Evolutionary conservation across 1,140 invertebrate genomes (phyloP), one percentile per base, ranked within the genome.

Genomic region (Musca domestica): DNA sequence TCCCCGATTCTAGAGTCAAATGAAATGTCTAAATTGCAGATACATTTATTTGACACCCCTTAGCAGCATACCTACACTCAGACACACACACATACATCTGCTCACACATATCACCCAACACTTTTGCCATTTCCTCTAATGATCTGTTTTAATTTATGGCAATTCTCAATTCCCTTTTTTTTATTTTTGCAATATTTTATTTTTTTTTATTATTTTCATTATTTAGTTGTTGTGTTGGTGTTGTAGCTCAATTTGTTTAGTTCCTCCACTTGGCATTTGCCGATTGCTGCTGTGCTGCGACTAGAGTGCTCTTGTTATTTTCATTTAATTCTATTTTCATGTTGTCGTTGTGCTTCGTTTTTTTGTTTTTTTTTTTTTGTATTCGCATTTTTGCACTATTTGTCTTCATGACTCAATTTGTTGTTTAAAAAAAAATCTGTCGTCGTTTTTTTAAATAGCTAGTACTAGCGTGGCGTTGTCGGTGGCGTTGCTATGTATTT

Each of bases 111-210:
- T n/a, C n/a, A n/a, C n/a, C n/a, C n/a, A 30, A 30, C 27, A 30
- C 27, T 30, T 30, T 30, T 30, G 27, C 27, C 22, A 54, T 23
- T 58, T 15, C 27, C 12, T 27, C 54, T 30, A 58, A 58, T 58
- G 54, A 58, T 58, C 25, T 58, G 30, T 58, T 58, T 58, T 58
- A 58, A 58, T 58, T 58, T 58, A 58, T 58, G 25, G 23, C n/a
- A 30, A 58, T 58, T 58, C 25, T 58, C 25, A 30, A 30, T 30
- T 30, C 27, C 27, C 27, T 30, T 30, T 30, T n/a, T 30, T 30
- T 30, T 30, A 30, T 30, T 30, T 30, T 30, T 41, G 2, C 12
- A 10, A 5, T 10, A 41, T 7, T 41, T 15, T 41, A 41, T 61
- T 15, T 61, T 17, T 61, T 61, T 34, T 61, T 34, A n/a, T 61